Evolutionary conservation across 2,797 vertebrate genomes (phyloP).

Genomic region (Graptemys geographica): DNA sequence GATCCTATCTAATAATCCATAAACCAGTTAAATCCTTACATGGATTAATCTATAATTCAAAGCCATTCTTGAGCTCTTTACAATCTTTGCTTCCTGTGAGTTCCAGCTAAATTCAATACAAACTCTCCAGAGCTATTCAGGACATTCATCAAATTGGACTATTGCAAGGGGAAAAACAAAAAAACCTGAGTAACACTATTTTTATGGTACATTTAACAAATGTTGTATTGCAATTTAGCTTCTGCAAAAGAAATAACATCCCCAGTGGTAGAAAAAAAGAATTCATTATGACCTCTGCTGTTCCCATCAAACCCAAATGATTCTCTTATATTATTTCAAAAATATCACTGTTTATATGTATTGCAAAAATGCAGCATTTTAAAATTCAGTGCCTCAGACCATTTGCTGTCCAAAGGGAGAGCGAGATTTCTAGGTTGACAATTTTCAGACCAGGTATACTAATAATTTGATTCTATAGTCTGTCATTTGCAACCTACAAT

Average conservation of each 20-base stretch:
- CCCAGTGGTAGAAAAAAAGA: not conserved
- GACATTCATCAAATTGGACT: conserved; percentile 47
- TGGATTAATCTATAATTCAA: not conserved
- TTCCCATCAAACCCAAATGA: conserved; percentile 19
- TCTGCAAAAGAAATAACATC: conserved; percentile 32
- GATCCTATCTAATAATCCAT: not conserved
- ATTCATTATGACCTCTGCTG: conserved; percentile 32
- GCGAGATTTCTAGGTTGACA: not conserved
- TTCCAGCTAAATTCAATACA: conserved; percentile 18
- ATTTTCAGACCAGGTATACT: conserved; percentile 17
- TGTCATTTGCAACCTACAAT: not conserved
- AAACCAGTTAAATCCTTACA: not conserved
- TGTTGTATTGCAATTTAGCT: conserved; percentile 36
- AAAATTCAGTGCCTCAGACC: conserved; percentile 26
- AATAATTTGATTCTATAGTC: conserved; percentile 11
- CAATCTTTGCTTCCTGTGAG: not conserved
- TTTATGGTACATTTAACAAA: conserved; percentile 68
- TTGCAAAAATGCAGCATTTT: conserved; percentile 36
- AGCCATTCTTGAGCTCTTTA: not conserved
- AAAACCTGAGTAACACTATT: conserved; percentile 4
- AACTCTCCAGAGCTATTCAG: conserved; percentile 38
- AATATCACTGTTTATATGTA: conserved; percentile 31
- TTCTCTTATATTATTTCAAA: conserved; percentile 10
- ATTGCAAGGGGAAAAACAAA: conserved; percentile 29
- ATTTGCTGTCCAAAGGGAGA: conserved; percentile 29